Evolutionary conservation across 2,797 vertebrate genomes (phyloP), one percentile per base, ranked within the genome.

Genomic region (Diplodus sargus): DNA sequence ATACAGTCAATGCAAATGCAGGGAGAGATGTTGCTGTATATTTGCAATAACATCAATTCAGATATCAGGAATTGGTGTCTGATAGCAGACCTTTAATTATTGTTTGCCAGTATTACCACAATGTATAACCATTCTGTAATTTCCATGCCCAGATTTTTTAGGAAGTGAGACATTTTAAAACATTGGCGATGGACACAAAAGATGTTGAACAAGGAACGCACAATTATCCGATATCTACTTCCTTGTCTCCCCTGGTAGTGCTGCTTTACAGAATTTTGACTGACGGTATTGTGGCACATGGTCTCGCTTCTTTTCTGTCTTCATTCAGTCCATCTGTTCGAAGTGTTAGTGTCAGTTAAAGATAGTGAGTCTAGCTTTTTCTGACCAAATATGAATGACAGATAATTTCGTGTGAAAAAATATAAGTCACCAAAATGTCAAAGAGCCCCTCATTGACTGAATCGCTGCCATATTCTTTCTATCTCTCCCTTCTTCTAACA

Each of bases 401-500:
- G 16, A 51, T 52, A 30, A 62, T 23, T 53, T 45, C 34, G 11
- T 30, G 23, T 34, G 20, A 60, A 59, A 30, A 59, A 59, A 74
- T 43, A 23, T 20, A 61, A 34, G n/a, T 2, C 15, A 53, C 22
- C 42, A 9, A 72, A 69, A 70, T 64, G 47, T 64, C 39, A 68
- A 3, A 39, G 20, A 47, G 39, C 45, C 34, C 30, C 18, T 69
- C 47, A 57, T 61, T 64, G 42, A 17, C 17, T n/a, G 11, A 47
- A 25, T 56, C 34, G 28, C 66, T 76, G 49, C n/a, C 49, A 56
- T 15, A 67, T 79, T 23, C 59, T 53, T 18, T 76, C 71, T 47
- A 48, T 78, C 70, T 80, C 73, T 51, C 53, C 54, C 42, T 71
- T 61, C 79, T 74, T 78, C 70, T 73, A 70, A 65, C 59, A 74